These are phyloP conservation scores for Philhelius pedissequus DNA, from an alignment of 2,888 invertebrate species.

Conservation along the genomic window DNA sequence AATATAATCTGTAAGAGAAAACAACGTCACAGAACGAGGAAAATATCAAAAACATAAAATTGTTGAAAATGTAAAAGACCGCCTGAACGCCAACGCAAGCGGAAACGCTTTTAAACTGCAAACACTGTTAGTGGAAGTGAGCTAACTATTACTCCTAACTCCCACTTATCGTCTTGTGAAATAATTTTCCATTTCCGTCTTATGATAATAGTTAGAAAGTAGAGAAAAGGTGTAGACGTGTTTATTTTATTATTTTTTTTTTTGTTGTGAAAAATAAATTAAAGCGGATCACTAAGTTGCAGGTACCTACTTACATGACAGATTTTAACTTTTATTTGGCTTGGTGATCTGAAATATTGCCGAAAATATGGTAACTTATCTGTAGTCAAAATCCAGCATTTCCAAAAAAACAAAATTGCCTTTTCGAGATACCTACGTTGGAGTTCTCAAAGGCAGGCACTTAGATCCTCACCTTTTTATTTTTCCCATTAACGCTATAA, in stretches of 20 bases:
- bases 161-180: constrained; percentile 16
- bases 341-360: no score
- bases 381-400: no score
- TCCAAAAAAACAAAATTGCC: no score
- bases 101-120: background rate
- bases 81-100: background rate
- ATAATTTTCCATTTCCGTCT: constrained; percentile 13
- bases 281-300: background rate
- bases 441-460: no score
- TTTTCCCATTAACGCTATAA: no score
- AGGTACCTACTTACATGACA: no score
- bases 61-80: constrained; percentile 9
- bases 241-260: background rate
- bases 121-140: background rate
- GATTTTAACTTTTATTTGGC: no score
- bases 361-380: no score
- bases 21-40: constrained; percentile 15
- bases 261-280: no score
- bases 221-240: background rate
- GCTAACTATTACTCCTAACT: background rate
- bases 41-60: background rate
- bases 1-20: constrained; percentile 46
- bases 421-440: no score
- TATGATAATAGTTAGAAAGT: background rate
- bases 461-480: no score